These are phyloP conservation scores for Silurus glanis DNA, from an alignment of 2,113 vertebrate genomes.

Conservation along the genomic window DNA sequence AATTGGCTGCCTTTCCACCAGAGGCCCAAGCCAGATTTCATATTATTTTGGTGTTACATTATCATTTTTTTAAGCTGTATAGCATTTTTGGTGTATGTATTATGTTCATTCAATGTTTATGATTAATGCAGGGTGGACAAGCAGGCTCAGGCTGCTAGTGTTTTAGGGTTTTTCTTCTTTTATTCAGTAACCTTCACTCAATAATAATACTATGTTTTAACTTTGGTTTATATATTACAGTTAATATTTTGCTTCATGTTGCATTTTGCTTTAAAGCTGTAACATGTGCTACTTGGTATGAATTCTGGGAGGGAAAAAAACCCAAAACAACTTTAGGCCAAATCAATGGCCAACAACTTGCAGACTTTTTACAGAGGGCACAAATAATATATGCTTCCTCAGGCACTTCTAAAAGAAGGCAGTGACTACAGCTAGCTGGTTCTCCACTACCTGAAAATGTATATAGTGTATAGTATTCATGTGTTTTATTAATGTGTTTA, in stretches of 20 bases:
- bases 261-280: neutral
- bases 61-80: neutral
- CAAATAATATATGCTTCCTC: neutral
- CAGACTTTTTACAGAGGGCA: neutral
- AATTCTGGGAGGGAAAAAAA: neutral
- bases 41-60: neutral
- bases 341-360: neutral
- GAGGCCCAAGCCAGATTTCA: neutral
- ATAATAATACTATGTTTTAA: neutral
- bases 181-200: neutral
- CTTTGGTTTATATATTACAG: neutral
- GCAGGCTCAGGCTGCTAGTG: neutral
- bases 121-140: neutral
- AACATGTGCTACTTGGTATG: neutral
- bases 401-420: neutral
- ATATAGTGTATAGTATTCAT: neutral
- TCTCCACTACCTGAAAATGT: neutral
- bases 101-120: neutral
- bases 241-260: neutral
- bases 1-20: slow-evolving; percentile 32
- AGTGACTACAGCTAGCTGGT: neutral
- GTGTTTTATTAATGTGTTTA: too few relatives aligned
- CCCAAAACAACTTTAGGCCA: neutral
- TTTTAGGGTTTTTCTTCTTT: neutral
- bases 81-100: neutral